These are phyloP conservation scores for Hyperopisus bebe DNA, from an alignment of 2,113 vertebrate species.

Conservation along the genomic window DNA sequence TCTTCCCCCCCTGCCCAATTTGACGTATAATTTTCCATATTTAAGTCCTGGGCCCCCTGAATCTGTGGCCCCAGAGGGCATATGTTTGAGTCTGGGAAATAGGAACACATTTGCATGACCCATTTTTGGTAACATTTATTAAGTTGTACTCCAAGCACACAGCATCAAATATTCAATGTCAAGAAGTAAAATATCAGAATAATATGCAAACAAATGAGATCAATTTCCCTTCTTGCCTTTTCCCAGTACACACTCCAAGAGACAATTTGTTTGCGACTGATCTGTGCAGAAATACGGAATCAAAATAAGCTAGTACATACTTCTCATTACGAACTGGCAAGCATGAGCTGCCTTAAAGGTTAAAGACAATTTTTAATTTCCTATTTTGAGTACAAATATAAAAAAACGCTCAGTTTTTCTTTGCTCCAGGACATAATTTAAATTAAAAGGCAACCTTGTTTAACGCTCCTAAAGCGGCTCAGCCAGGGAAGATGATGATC, in stretches of 20 bases:
- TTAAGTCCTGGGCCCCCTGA: background rate
- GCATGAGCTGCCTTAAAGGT: conserved; percentile 7
- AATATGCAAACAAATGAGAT: background rate
- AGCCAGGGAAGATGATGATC: background rate
- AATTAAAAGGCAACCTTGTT: conserved; percentile 13
- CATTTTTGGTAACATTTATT: conserved; percentile 4
- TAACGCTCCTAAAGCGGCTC: background rate
- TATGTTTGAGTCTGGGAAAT: background rate
- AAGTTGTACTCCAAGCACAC: background rate
- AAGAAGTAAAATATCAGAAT: background rate
- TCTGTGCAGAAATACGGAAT: background rate
- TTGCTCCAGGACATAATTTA: conserved; percentile 8
- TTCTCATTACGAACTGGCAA: background rate
- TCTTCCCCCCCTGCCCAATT: background rate
- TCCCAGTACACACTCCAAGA: background rate
- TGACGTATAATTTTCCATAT: background rate
- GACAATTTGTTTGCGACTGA: background rate
- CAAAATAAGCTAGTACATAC: background rate
- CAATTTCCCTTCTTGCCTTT: background rate
- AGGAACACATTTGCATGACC: background rate
- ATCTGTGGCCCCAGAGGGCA: background rate
- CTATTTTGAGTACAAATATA: background rate
- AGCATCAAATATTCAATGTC: background rate
- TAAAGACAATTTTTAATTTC: conserved; percentile 15
- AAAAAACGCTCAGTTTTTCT: background rate